Conservation (phyloP, 2,888 invertebrate genomes). For the Sialis lutaria region DNA sequence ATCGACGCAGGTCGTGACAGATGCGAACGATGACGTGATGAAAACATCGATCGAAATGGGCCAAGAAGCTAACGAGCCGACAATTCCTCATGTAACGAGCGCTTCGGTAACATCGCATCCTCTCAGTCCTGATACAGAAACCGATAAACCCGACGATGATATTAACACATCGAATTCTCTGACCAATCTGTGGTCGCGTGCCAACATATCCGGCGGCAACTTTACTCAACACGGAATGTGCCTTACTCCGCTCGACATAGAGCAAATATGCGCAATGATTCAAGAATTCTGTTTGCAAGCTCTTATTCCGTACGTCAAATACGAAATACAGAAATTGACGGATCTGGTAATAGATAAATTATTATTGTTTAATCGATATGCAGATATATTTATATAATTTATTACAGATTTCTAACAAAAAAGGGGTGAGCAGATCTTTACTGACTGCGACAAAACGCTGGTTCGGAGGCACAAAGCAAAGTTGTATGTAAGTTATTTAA, state of each 20-base stretch:
- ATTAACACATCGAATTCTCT: no score
- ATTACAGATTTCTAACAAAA: constrained; percentile 57
- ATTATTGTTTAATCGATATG: neutral
- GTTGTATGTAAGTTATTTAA: constrained; percentile 24
- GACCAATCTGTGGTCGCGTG: no score
- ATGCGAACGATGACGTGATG: no score
- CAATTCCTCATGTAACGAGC: constrained; percentile 10
- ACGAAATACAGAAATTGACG: constrained; percentile 61
- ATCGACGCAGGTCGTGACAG: no score
- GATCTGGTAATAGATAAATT: constrained; percentile 40
- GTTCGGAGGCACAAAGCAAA: constrained; percentile 83
- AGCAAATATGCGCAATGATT: constrained; percentile 66
- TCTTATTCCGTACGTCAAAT: constrained; percentile 81
- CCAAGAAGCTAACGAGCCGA: constrained; percentile 27
- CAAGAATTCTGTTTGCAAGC: constrained; percentile 76
- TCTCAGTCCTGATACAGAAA: constrained; percentile 49
- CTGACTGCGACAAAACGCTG: constrained; percentile 90
- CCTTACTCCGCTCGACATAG: constrained; percentile 66
- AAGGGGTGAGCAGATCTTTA: constrained; percentile 83
- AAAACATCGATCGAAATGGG: constrained; percentile 26
- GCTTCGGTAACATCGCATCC: constrained; percentile 42
- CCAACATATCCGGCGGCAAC: neutral
- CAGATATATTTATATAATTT: constrained; percentile 2
- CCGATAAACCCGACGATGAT: no score
- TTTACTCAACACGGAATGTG: constrained; percentile 44